A percentile compares a stretch with the other conserved stretches of the same genome.
phyloP scores from a whole-genome alignment of 2,888 invertebrate species.

The Eubasilissa splendida region DNA sequence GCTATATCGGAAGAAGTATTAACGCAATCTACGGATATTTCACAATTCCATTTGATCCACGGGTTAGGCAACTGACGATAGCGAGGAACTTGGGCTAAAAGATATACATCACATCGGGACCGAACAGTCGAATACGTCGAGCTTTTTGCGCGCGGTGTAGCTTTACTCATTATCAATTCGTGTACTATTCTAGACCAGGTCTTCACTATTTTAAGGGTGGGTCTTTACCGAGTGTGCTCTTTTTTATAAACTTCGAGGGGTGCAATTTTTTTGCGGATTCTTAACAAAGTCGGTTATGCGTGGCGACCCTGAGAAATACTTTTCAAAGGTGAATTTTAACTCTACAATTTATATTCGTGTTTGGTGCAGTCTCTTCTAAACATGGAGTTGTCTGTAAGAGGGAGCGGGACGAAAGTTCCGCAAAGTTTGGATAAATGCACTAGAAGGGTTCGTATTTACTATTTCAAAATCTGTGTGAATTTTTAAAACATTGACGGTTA shows the following conservation, averaged over 20 bases:
- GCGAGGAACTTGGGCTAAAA: not conserved
- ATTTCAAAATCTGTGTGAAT: slow-evolving; percentile 49
- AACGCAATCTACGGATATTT: not conserved
- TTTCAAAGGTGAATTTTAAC: slow-evolving; percentile 34
- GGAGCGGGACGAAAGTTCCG: not conserved
- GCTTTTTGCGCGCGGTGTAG: slow-evolving; percentile 35
- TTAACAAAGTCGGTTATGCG: slow-evolving; percentile 53
- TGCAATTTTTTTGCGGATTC: slow-evolving; percentile 49
- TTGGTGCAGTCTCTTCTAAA: not conserved
- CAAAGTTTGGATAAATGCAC: slow-evolving; percentile 7
- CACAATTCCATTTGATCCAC: not conserved
- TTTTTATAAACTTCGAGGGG: slow-evolving; percentile 47
- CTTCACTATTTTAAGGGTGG: slow-evolving; percentile 59
- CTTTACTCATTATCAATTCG: not conserved
- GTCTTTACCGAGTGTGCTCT: slow-evolving; percentile 59
- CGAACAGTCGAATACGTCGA: no score
- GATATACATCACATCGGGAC: not conserved
- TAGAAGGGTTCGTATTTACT: slow-evolving; percentile 40
- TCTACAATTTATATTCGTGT: slow-evolving; percentile 10
- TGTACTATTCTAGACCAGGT: not conserved
- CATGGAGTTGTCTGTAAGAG: not conserved
- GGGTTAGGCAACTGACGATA: no score
- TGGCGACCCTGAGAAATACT: slow-evolving; percentile 55
- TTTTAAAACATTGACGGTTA: slow-evolving; percentile 53
- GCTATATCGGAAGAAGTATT: slow-evolving; percentile 29